Conservation (phyloP, 2,888 invertebrate genomes). For the Chalcis sispes region DNA sequence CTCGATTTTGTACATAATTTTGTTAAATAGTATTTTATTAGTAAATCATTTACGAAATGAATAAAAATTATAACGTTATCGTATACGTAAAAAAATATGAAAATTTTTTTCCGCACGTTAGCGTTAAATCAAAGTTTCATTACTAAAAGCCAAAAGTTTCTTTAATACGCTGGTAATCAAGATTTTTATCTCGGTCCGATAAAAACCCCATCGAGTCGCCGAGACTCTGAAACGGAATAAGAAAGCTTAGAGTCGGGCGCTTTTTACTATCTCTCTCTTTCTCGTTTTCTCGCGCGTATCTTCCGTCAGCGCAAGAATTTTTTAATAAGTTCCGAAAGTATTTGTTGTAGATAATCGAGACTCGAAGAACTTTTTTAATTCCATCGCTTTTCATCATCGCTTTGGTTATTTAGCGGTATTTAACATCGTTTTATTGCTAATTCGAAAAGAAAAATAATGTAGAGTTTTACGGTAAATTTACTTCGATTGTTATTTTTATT, state of each 20-base stretch:
- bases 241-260: background rate
- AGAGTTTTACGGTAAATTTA: background rate
- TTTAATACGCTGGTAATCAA: too few relatives aligned
- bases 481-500: background rate
- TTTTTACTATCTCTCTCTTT: background rate
- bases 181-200: too few relatives aligned
- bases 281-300: background rate
- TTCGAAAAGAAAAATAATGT: background rate
- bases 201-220: too few relatives aligned
- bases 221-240: too few relatives aligned
- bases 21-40: too few relatives aligned
- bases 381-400: background rate
- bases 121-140: too few relatives aligned
- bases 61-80: too few relatives aligned
- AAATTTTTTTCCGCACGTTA: too few relatives aligned
- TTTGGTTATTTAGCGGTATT: background rate
- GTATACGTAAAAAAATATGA: too few relatives aligned
- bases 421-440: slow-evolving; percentile 9
- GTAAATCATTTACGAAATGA: too few relatives aligned
- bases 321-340: slow-evolving; percentile 28
- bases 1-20: too few relatives aligned
- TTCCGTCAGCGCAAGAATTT: slow-evolving; percentile 10
- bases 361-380: slow-evolving; percentile 34
- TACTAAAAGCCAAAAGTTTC: too few relatives aligned
- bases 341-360: slow-evolving; percentile 2